Evolutionary conservation across 2,113 vertebrate species (phyloP).

Genomic region (Lates calcarifer): DNA sequence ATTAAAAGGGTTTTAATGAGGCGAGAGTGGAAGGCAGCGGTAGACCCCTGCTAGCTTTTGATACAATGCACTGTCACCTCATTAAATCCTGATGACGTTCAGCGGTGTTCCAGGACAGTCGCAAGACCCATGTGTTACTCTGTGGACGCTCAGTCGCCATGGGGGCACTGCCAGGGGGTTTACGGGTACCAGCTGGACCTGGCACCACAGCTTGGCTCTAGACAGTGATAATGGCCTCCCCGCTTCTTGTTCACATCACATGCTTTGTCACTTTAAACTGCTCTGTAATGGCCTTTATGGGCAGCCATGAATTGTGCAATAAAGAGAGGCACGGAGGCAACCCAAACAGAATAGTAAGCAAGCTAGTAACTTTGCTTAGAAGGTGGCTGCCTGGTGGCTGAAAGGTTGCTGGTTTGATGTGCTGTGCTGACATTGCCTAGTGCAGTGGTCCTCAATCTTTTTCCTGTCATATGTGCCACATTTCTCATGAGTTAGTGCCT

Average conservation of each 20-base stretch:
- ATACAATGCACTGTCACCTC: slow-evolving; percentile 78
- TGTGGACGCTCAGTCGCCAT: slow-evolving; percentile 30
- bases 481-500: background rate
- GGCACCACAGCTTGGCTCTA: slow-evolving; percentile 61
- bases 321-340: slow-evolving; percentile 37
- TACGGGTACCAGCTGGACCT: slow-evolving; percentile 70
- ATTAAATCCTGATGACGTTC: slow-evolving; percentile 80
- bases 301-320: slow-evolving; percentile 52
- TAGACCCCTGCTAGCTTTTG: slow-evolving; percentile 60
- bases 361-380: slow-evolving; percentile 2
- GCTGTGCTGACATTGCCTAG: background rate
- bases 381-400: background rate
- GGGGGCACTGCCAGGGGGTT: slow-evolving; percentile 51
- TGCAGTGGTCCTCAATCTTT: background rate
- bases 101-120: slow-evolving; percentile 45
- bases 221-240: slow-evolving; percentile 70
- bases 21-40: slow-evolving; percentile 62
- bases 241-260: slow-evolving; percentile 61
- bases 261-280: slow-evolving; percentile 72
- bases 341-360: slow-evolving; percentile 43
- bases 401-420: background rate
- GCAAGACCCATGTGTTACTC: slow-evolving; percentile 61
- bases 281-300: slow-evolving; percentile 63
- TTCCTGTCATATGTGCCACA: background rate
- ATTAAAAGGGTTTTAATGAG: slow-evolving; percentile 84